Base-by-base conservation (phyloP, 2,888 invertebrate genomes). In the Rhorus exstirpatorius region DNA sequence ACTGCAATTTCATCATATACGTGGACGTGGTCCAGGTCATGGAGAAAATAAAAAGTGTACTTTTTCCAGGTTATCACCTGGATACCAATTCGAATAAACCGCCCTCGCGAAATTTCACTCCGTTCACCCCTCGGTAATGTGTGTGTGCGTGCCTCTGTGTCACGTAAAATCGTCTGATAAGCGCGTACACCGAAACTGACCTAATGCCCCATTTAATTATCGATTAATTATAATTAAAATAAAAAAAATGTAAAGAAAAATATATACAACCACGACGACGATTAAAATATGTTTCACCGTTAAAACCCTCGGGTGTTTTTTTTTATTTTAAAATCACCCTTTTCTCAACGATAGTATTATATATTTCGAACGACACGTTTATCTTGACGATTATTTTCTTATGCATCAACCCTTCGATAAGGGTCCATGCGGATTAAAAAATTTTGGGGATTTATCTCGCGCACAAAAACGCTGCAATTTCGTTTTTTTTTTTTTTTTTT, bases 1-100 rank as follows among this genome's bases (percentile, higher is more conserved):
- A 81, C 89, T 92, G 92, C 79, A 92, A 90, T 91, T 92, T 92
- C 92, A 92, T 92, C 89, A 90, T 92, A 89, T 90, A 92, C 77
- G 88, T 82, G 51, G 88, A 87, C 84, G 87, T 85, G 68, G 84
- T 79, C 86, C 80, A 78, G 68, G 79, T 79, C 83, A 84, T 84
- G 46, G 55, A 81, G n/a, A n/a, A n/a, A n/a, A n/a, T n/a, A 82
- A 46, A 38, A 67, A 60, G 46, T n/a, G 26, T 14, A 6, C 55
- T 46, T 10, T 51, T 3, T 8, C 41, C 12, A 31, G 31, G 31
- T n/a, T 51, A 38, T 24, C 44, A 21, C 17, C 8, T 17, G 26
- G 12, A 65, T 60, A 26, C n/a, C 49, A 26, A 31, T 17, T n/a
- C 38, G 53, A 41, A 41, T 26, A 8, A 74, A 14, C 51, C n/a